Conservation (phyloP, 2,888 invertebrate genomes). For the Digitonthophagus gazella region DNA sequence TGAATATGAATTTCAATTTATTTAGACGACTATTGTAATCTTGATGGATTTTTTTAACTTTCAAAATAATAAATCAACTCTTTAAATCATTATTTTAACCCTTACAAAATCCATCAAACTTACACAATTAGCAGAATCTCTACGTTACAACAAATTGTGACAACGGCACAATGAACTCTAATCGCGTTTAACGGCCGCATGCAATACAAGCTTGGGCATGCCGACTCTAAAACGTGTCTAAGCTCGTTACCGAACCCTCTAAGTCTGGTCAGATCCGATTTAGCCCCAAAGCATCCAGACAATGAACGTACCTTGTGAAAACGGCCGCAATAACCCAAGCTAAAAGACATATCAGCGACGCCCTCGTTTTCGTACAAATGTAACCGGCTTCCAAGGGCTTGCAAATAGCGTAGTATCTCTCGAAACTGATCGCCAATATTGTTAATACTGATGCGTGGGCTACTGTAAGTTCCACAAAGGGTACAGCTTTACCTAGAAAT, state of each 20-base stretch:
- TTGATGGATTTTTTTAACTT: not conserved
- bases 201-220: not conserved
- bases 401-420: conserved; percentile 83
- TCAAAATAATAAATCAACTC: too few species aligned
- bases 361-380: conserved; percentile 83
- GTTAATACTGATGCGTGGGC: conserved; percentile 91
- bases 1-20: not conserved
- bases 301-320: conserved; percentile 71
- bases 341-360: conserved; percentile 75
- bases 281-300: not conserved
- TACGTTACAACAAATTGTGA: not conserved
- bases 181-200: not conserved
- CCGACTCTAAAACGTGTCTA: not conserved
- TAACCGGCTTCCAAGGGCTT: conserved; percentile 87
- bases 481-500: conserved; percentile 83
- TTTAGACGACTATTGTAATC: not conserved
- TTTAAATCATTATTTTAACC: not conserved
- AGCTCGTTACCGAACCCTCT: not conserved
- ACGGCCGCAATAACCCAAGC: conserved; percentile 84
- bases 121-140: not conserved
- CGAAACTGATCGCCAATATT: conserved; percentile 90
- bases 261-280: not conserved
- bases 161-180: not conserved
- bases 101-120: not conserved
- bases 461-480: conserved; percentile 87